Evolutionary conservation across 2,797 vertebrate genomes (phyloP), one percentile per base, ranked within the genome.

Genomic region (Phataginus tetradactyla): DNA sequence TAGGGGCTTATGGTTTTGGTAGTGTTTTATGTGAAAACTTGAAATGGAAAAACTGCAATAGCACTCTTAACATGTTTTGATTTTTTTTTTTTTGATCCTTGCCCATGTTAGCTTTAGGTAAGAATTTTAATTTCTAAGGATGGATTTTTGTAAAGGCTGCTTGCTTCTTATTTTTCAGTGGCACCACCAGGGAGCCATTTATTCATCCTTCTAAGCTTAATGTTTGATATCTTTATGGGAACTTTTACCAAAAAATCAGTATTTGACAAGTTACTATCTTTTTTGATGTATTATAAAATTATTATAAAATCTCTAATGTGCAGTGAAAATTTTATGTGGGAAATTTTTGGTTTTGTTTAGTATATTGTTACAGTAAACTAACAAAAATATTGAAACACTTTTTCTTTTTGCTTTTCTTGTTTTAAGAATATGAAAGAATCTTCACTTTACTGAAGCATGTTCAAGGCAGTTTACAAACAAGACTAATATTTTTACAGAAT

Each of bases 401-500:
- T 86, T 94, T 87, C 63, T 94, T 69, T 96, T 92, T 90, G 81
- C 85, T 97, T 98, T 55, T 84, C 95, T 88, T 96, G 96, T 95
- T 97, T 98, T 85, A 98, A 99, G 99, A 99, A 96, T 99, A 99
- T 90, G 99, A 99, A 98, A 99, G 98, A 97, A 99, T 99, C 98
- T 99, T 99, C 99, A 98, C 99, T 97, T 99, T 99, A 98, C 98
- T 99, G 98, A 99, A 99, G 98, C 99, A 99, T 97, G 99, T 99
- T 91, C 99, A 99, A 98, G 99, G 99, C 93, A 99, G 98, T 97
- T 98, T 99, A 97, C 99, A 99, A 96, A 99, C 99, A 0, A 98
- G 99, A 94, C 98, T 99, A 97, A 98, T 99, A 97, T 99, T 99
- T 98, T 98, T 99, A 93, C 99, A 99, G 96, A 99, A 99, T 98